Percentiles rank a stretch among this genome's conserved stretches.
phyloP scores from a whole-genome alignment of 2,797 vertebrate genomes.

The Enteromius anoplus region DNA sequence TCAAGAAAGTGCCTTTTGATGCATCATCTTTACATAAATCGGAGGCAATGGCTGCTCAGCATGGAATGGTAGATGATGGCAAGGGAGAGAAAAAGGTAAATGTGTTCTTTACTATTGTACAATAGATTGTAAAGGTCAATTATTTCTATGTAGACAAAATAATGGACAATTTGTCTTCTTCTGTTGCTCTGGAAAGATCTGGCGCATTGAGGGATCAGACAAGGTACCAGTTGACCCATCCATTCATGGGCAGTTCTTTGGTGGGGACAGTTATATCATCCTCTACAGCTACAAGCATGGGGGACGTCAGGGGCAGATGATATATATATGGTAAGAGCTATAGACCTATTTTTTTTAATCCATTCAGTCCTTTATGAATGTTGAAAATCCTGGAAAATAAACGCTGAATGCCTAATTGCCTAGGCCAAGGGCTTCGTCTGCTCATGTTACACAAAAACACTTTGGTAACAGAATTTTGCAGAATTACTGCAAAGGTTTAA shows the following conservation, averaged over 20 bases:
- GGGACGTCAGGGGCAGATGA: constrained; percentile 59
- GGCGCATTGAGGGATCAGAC: constrained; percentile 70
- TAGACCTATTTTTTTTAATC: background rate
- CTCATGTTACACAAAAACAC: constrained; percentile 30
- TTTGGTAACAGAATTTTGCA: constrained; percentile 40
- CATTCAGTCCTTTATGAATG: background rate
- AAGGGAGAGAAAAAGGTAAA: constrained; percentile 71
- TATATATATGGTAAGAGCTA: constrained; percentile 75
- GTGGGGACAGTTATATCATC: constrained; percentile 78
- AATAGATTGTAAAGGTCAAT: background rate
- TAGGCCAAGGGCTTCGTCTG: constrained; percentile 28
- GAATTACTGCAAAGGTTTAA: constrained; percentile 4
- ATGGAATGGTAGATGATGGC: constrained; percentile 73
- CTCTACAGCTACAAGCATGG: constrained; percentile 67
- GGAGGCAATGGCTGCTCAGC: constrained; percentile 72
- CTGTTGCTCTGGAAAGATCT: constrained; percentile 65
- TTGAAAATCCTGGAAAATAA: constrained; percentile 12
- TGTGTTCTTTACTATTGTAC: background rate
- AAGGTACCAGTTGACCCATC: constrained; percentile 65
- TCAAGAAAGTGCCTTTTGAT: constrained; percentile 74
- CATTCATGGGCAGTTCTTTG: constrained; percentile 71
- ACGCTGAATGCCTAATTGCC: constrained; percentile 8
- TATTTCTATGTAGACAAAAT: background rate
- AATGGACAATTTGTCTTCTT: background rate
- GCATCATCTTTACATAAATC: constrained; percentile 66